A percentile compares a stretch with the other conserved stretches of the same genome.
Evolutionary conservation across 2,113 vertebrate species (phyloP).

Genomic region (Alectura lathami): DNA sequence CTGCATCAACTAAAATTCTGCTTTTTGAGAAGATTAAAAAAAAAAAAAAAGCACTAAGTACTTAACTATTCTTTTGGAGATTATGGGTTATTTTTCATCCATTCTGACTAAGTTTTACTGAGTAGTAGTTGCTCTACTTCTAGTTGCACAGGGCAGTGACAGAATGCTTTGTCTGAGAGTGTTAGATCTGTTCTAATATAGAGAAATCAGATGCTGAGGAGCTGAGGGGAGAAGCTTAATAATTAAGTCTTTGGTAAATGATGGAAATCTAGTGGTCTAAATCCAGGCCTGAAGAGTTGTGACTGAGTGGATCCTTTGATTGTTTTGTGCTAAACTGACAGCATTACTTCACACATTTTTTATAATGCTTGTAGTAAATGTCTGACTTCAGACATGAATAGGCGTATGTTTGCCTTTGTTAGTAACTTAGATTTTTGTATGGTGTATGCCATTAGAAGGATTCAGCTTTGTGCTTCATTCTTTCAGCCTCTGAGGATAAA

Average conservation of each 20-base stretch:
- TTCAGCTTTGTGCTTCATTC: not conserved
- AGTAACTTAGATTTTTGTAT: not conserved
- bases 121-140: not conserved
- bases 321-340: not conserved
- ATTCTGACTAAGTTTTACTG: not conserved
- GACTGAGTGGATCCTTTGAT: not conserved
- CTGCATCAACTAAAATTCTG: not conserved
- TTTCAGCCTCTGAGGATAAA: constrained; percentile 92
- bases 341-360: not conserved
- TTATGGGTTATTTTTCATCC: not conserved
- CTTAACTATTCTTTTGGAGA: not conserved
- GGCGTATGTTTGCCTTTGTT: not conserved
- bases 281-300: not conserved
- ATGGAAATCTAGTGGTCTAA: not conserved
- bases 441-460: not conserved
- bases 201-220: not conserved
- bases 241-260: not conserved
- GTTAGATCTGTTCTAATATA: not conserved
- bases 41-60: not conserved
- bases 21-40: not conserved
- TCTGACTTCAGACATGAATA: not conserved
- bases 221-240: not conserved
- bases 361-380: not conserved
- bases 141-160: not conserved
- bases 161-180: not conserved